These are phyloP conservation scores for Discoglossus pictus DNA, from an alignment of 2,797 vertebrate genomes.

Conservation along the genomic window DNA sequence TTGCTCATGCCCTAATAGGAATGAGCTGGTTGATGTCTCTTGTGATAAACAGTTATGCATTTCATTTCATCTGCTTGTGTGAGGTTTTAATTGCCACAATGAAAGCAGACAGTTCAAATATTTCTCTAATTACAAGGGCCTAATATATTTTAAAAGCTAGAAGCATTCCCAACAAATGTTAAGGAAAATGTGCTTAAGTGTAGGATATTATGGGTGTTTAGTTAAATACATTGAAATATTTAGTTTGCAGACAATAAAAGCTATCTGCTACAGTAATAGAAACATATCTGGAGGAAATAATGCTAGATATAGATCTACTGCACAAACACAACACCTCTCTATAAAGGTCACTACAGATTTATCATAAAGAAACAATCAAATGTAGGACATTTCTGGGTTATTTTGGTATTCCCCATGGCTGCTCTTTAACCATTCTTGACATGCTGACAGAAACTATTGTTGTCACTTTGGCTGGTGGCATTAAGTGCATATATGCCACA, in stretches of 20 bases:
- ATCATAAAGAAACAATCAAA: constrained; percentile 60
- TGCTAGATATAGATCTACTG: constrained; percentile 54
- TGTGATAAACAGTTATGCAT: constrained; percentile 48
- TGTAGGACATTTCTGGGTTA: constrained; percentile 62
- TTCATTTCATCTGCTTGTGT: constrained; percentile 57
- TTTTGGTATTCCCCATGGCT: constrained; percentile 56
- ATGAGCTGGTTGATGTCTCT: constrained; percentile 51
- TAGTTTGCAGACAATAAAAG: constrained; percentile 43
- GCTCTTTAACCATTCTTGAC: constrained; percentile 58
- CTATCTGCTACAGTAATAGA: constrained; percentile 44
- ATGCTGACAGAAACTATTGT: constrained; percentile 61
- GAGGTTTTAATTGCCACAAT: constrained; percentile 35
- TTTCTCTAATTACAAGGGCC: constrained; percentile 32
- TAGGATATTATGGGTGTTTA: constrained; percentile 45
- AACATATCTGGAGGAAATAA: constrained; percentile 53
- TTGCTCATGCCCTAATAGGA: constrained; percentile 53
- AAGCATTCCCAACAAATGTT: background rate
- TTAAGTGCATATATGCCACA: constrained; percentile 57
- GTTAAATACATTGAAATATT: constrained; percentile 50
- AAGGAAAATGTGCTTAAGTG: background rate
- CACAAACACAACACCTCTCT: constrained; percentile 28
- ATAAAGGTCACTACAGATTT: constrained; percentile 60
- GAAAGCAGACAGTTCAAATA: constrained; percentile 40
- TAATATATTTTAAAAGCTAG: constrained; percentile 18
- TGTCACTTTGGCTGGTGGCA: constrained; percentile 57